Conservation (phyloP, 2,888 invertebrate genomes). For the Endotricha flammealis region DNA sequence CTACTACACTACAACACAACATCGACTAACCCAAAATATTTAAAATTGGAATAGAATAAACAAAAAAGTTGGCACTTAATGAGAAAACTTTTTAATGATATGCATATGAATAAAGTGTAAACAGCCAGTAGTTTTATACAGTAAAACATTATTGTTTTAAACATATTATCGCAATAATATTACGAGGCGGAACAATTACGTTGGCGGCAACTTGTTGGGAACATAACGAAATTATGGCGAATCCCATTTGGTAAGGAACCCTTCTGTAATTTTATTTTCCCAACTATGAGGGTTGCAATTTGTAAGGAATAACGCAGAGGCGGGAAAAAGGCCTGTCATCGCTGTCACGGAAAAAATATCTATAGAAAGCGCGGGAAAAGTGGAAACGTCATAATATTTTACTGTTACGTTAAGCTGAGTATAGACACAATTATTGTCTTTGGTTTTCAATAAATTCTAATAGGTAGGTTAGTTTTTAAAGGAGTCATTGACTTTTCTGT, state of each 20-base stretch:
- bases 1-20: no score
- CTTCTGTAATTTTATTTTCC: constrained; percentile 58
- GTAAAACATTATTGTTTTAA: constrained; percentile 24
- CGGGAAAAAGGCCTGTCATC: constrained; percentile 71
- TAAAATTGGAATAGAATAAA: no score
- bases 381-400: constrained; percentile 65
- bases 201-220: constrained; percentile 44
- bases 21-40: no score
- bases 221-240: constrained; percentile 68
- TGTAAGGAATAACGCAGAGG: constrained; percentile 65
- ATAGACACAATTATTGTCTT: constrained; percentile 15
- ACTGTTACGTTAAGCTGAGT: constrained; percentile 34
- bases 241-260: constrained; percentile 63
- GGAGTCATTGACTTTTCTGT: no score
- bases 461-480: no score
- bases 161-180: constrained; percentile 17
- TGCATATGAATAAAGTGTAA: constrained; percentile 23
- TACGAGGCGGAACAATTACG: constrained; percentile 51
- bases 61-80: no score
- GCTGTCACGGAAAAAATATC: constrained; percentile 61
- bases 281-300: constrained; percentile 65
- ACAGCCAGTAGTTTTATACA: constrained; percentile 24
- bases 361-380: constrained; percentile 56
- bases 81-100: constrained; percentile 40
- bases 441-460: no score